These are phyloP conservation scores for Achlya flavicornis DNA, from an alignment of 2,888 invertebrate genomes.

Conservation along the genomic window DNA sequence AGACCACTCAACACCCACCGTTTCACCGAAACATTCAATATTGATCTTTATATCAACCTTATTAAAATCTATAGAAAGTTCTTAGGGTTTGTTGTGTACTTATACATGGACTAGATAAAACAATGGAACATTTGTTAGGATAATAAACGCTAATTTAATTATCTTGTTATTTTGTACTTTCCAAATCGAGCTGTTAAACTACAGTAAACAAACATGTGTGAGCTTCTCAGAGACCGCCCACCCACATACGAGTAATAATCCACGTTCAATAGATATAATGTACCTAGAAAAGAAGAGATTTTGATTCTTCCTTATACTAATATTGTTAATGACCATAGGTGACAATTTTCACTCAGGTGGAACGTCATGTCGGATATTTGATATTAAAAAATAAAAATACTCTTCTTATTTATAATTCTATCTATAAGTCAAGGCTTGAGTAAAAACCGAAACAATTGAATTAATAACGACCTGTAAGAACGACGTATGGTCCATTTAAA, in stretches of 20 bases:
- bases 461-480: no score
- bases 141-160: constrained; percentile 6
- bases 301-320: constrained; percentile 18
- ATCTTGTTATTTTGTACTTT: constrained; percentile 9
- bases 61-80: background rate
- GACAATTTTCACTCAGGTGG: no score
- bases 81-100: background rate
- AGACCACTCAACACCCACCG: background rate
- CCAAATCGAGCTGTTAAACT: constrained; percentile 3
- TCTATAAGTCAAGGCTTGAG: no score
- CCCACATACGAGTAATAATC: constrained; percentile 21
- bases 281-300: no score
- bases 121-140: constrained; percentile 2
- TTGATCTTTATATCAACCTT: background rate
- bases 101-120: constrained; percentile 1
- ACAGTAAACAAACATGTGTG: background rate
- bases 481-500: no score
- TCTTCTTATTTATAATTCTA: no score
- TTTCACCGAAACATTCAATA: background rate
- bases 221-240: background rate
- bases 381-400: background rate
- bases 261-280: background rate
- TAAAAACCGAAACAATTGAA: no score
- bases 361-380: no score
- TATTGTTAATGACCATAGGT: constrained; percentile 14